Evolutionary conservation across 2,797 vertebrate genomes (phyloP).

Genomic region (Hydrocynus forskahlii): DNA sequence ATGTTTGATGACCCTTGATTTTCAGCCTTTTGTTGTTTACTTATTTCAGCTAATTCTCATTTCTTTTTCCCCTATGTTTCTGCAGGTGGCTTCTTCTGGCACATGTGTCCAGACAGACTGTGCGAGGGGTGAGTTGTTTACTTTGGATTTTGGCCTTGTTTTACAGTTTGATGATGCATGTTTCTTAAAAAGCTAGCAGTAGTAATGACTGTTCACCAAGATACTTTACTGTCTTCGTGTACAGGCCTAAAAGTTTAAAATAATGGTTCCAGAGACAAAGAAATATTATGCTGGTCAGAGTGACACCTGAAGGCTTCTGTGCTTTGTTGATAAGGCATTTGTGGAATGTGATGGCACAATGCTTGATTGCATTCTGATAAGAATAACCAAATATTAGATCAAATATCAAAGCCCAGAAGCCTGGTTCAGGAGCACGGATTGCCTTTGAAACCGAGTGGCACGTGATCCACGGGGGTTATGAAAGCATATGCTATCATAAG

Average conservation of each 20-base stretch:
- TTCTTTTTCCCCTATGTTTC: neutral
- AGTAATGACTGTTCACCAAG: neutral
- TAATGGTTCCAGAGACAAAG: neutral
- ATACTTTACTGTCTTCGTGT: neutral
- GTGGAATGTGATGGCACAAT: neutral
- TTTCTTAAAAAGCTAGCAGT: neutral
- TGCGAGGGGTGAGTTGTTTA: conserved; percentile 35
- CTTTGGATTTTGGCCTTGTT: neutral
- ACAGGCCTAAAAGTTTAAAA: neutral
- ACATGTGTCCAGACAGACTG: conserved; percentile 32
- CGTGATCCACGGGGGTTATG: conserved; percentile 5
- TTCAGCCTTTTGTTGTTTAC: neutral
- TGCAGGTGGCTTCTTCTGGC: conserved; percentile 49
- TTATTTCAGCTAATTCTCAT: neutral
- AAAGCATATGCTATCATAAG: conserved; percentile 31
- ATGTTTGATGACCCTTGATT: neutral
- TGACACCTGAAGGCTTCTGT: neutral
- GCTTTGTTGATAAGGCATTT: neutral
- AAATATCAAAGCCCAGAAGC: neutral
- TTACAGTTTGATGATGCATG: neutral
- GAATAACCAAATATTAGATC: conserved; percentile 7
- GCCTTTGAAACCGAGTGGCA: conserved; percentile 42
- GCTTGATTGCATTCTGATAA: conserved; percentile 12
- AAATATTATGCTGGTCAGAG: neutral
- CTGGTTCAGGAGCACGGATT: conserved; percentile 15